These are phyloP conservation scores for Urocitellus parryii DNA, from an alignment of 2,113 vertebrate genomes.

Conservation along the genomic window DNA sequence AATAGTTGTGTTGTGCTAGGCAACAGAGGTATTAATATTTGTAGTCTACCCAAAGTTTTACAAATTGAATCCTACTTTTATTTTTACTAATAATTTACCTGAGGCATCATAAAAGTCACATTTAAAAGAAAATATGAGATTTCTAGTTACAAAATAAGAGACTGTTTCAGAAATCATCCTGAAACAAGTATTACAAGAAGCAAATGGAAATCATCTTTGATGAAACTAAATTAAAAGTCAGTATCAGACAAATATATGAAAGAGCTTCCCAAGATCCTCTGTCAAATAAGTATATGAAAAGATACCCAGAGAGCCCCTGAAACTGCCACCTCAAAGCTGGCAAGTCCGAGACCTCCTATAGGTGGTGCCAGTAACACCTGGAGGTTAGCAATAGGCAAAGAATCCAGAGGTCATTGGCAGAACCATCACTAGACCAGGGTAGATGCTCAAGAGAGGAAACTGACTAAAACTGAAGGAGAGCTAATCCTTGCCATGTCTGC, in stretches of 20 bases:
- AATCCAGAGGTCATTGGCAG: neutral
- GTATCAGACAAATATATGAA: neutral
- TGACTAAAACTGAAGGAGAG: neutral
- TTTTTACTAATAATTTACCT: neutral
- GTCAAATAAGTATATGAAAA: neutral
- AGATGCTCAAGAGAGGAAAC: neutral
- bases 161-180: neutral
- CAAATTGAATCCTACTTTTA: neutral
- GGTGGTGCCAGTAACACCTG: neutral
- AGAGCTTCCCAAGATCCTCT: neutral
- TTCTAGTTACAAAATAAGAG: neutral
- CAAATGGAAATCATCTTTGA: neutral
- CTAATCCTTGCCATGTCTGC: neutral
- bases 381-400: neutral
- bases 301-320: neutral
- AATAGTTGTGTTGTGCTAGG: neutral
- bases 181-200: neutral
- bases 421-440: neutral
- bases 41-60: neutral
- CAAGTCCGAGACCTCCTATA: neutral
- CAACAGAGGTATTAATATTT: neutral
- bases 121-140: conserved; percentile 4
- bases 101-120: neutral
- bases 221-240: neutral
- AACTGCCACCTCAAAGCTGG: neutral